Base-by-base conservation (phyloP, 2,797 vertebrate species). In the Hybognathus amarus region DNA sequence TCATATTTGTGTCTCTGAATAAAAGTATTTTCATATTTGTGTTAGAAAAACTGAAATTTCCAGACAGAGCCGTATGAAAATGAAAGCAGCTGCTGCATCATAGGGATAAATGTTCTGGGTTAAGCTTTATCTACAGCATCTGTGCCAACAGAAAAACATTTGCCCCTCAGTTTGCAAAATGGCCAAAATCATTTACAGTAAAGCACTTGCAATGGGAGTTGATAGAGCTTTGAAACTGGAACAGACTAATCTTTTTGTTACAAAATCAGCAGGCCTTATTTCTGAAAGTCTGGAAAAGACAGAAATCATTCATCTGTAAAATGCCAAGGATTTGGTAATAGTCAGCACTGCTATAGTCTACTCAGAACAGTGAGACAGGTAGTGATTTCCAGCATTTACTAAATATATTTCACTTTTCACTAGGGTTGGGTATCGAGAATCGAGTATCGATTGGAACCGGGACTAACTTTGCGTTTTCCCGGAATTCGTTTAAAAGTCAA, bases 111-210 rank as follows among this genome's bases (percentile, higher is more conserved):
- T 66, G 42, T 67, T 67, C 27, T 2, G 4, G 61, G 54, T 33
- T 77, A 78, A 50, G 61, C 27, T 74, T 10, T 36, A n/a, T 78
- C 59, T 66, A n/a, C 61, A 64, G 40, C 61, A 78, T 66, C 77
- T 79, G 77, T 64, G 45, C 63, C 63, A 79, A 66, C 36, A 30
- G 52, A 80, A 80, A 71, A 80, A 9, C 40, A 64, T 66, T 45
- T 33, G 42, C 61, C 18, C 61, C 42, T 78, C 61, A 22, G 40
- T 50, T 78, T 66, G 42, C 30, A 64, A 77, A 77, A 77, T 27
- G 7, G 33, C 36, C 74, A 59, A 42, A 67, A 36, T 52, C n/a
- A 67, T 6, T 27, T 45, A 56, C 20, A 40, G 45, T 12, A 68
- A 79, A 68, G 22, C 64, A 54, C 22, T 50, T 42, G 54, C 9